phyloP scores from a whole-genome alignment of 2,113 vertebrate genomes.

The Seriola aureovittata region DNA sequence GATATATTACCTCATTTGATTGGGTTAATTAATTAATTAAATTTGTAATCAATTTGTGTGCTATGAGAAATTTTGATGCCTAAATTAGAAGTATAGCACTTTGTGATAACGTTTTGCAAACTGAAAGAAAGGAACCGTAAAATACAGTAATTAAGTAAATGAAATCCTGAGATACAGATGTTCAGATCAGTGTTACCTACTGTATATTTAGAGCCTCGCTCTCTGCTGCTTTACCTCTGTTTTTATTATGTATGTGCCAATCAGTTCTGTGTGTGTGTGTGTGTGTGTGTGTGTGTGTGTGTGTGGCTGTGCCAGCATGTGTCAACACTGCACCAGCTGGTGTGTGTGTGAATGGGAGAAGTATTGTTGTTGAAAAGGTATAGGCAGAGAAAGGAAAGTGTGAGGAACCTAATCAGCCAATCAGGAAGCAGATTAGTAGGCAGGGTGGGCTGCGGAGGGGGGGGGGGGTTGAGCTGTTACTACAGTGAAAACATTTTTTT shows the following conservation, averaged over 20 bases:
- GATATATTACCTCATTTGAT: neutral
- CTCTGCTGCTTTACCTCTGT: neutral
- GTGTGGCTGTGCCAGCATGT: constrained; percentile 66
- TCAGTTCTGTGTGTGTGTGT: constrained; percentile 23
- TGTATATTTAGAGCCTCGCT: constrained; percentile 24
- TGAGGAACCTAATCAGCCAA: constrained; percentile 81
- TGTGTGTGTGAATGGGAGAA: constrained; percentile 60
- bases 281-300: constrained; percentile 12
- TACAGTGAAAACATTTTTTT: constrained; percentile 54
- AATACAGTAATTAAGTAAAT: neutral
- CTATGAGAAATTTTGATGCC: neutral
- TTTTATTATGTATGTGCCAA: constrained; percentile 35
- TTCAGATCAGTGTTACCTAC: neutral
- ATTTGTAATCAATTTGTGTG: neutral
- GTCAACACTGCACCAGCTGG: constrained; percentile 56
- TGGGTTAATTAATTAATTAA: neutral
- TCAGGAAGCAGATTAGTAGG: constrained; percentile 74
- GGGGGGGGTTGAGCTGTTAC: constrained; percentile 73
- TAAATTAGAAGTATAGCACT: neutral
- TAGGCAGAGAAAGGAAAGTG: constrained; percentile 59
- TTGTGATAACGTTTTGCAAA: neutral
- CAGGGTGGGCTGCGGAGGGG: constrained; percentile 37
- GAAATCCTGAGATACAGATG: constrained; percentile 9
- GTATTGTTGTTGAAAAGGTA: constrained; percentile 64
- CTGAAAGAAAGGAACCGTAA: neutral